Percentiles rank a stretch among this genome's conserved stretches.
These are phyloP conservation scores for Sebastes iracundus DNA, from an alignment of 2,797 vertebrate species.

Conservation along the genomic window DNA sequence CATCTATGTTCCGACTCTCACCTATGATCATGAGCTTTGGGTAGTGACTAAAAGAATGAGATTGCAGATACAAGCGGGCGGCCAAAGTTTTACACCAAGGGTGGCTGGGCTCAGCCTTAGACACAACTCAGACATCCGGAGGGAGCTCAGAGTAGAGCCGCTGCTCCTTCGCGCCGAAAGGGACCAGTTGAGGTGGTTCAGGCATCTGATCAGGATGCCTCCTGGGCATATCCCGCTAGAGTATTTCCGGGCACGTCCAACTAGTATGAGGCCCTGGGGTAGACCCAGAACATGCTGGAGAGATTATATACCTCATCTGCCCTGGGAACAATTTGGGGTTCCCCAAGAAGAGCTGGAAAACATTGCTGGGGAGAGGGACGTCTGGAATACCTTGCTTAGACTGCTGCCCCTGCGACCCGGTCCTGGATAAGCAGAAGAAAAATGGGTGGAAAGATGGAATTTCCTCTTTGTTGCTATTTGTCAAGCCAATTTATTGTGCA, in stretches of 20 bases:
- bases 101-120: neutral
- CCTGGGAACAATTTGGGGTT: neutral
- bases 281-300: neutral
- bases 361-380: neutral
- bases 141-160: neutral
- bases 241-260: neutral
- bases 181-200: neutral
- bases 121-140: neutral
- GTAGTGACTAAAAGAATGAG: neutral
- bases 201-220: neutral
- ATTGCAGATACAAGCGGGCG: neutral
- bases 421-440: neutral
- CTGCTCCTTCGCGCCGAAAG: neutral
- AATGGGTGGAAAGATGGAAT: neutral
- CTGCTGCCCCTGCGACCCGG: neutral
- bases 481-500: conserved; percentile 14
- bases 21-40: neutral
- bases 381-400: neutral
- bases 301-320: neutral
- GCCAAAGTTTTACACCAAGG: neutral
- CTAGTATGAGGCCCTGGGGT: neutral
- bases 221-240: neutral
- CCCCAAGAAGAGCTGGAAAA: neutral
- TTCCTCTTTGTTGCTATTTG: conserved; percentile 8
- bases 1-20: neutral